These are phyloP conservation scores for Aix galericulata DNA, from an alignment of 2,113 vertebrate species.

Conservation along the genomic window DNA sequence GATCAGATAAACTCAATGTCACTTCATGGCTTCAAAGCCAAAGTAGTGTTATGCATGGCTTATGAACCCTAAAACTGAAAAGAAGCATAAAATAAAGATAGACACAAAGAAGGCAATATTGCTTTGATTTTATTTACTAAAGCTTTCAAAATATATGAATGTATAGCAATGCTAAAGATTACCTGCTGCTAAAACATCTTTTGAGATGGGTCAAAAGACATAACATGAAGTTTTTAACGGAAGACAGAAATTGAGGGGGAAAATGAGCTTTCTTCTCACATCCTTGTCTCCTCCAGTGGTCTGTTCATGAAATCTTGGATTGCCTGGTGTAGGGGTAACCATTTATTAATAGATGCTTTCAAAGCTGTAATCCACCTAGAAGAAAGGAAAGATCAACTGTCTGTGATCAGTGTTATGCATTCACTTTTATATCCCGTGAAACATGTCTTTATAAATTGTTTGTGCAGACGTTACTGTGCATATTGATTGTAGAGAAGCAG, in stretches of 20 bases:
- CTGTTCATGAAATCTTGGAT: constrained; percentile 87
- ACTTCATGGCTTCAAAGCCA: background rate
- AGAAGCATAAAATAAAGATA: background rate
- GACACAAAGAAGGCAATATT: background rate
- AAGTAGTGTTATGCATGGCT: background rate
- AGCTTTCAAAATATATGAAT: background rate
- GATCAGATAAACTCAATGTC: background rate
- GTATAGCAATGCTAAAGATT: background rate
- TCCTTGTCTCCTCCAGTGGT: constrained; percentile 85
- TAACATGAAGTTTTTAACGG: background rate
- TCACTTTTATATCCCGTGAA: background rate
- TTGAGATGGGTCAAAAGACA: background rate
- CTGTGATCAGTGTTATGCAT: background rate
- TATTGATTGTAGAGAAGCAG: background rate
- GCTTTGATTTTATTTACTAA: constrained; percentile 41
- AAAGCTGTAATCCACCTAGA: constrained; percentile 88
- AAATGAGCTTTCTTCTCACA: constrained; percentile 70
- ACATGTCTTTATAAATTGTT: rapidly evolving
- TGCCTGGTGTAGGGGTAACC: constrained; percentile 86
- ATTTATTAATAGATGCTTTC: constrained; percentile 87
- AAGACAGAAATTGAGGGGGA: background rate
- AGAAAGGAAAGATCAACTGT: constrained; percentile 11
- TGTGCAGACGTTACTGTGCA: background rate
- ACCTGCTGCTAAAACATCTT: background rate
- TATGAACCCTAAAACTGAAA: background rate